Conservation (phyloP, 2,888 invertebrate genomes). For the Kryphioiulus occultus region DNA sequence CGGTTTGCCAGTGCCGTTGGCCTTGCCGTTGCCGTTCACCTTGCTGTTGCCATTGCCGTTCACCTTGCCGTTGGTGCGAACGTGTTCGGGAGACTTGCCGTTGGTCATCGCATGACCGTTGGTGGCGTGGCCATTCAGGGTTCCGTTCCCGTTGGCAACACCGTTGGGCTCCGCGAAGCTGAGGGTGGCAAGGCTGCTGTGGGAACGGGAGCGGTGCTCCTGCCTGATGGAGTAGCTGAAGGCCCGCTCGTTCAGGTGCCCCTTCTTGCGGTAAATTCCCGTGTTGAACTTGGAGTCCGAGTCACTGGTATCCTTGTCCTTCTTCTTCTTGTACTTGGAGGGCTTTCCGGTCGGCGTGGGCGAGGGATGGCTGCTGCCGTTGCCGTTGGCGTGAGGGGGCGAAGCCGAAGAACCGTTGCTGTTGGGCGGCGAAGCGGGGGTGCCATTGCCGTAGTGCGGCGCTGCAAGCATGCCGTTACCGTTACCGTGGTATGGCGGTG, state of each 20-base stretch:
- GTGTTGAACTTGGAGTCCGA: constrained; percentile 70
- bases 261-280: constrained; percentile 89
- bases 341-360: constrained; percentile 58
- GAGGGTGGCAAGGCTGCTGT: constrained; percentile 88
- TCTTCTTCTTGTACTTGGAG: constrained; percentile 60
- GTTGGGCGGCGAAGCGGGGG: neutral
- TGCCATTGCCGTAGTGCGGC: constrained; percentile 32
- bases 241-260: constrained; percentile 89
- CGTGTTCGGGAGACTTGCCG: neutral
- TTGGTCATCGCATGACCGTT: constrained; percentile 1
- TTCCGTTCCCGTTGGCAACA: constrained; percentile 55
- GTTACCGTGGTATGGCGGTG: constrained; percentile 21
- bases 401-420: neutral
- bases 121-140: constrained; percentile 52
- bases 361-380: neutral
- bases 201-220: constrained; percentile 90
- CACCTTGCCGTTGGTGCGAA: constrained; percentile 20
- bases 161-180: constrained; percentile 72
- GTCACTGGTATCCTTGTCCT: constrained; percentile 54
- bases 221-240: constrained; percentile 94
- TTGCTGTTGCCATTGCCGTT: neutral
- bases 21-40: constrained; percentile 70
- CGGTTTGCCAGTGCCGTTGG: constrained; percentile 37
- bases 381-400: neutral
- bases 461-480: constrained; percentile 7